phyloP scores from a whole-genome alignment of 2,797 vertebrate species.

The Myripristis jacobus region DNA sequence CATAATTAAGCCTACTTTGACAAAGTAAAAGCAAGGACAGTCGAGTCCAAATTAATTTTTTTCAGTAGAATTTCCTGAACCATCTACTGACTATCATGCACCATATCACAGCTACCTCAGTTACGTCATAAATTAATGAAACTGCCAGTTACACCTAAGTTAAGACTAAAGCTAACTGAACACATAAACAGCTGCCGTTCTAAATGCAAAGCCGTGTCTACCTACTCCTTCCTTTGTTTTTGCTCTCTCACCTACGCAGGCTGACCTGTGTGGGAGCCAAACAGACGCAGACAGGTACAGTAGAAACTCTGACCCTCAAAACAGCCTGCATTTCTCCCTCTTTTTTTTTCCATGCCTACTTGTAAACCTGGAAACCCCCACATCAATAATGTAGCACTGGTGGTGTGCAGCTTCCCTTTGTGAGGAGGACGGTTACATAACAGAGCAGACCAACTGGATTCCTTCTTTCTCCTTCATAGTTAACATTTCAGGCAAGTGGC shows the following conservation, averaged over 20 bases:
- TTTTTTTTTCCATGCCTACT: conserved; percentile 58
- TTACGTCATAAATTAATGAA: conserved; percentile 50
- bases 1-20: conserved; percentile 47
- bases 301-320: conserved; percentile 58
- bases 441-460: conserved; percentile 44
- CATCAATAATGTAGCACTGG: conserved; percentile 81
- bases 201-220: conserved; percentile 13
- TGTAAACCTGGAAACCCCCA: conserved; percentile 80
- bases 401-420: conserved; percentile 56
- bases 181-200: conserved; percentile 26
- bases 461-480: conserved; percentile 44
- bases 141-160: conserved; percentile 35
- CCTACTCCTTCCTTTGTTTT: conserved; percentile 30
- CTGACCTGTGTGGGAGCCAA: conserved; percentile 43
- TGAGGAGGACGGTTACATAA: conserved; percentile 79
- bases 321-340: conserved; percentile 41
- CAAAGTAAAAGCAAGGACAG: conserved; percentile 27
- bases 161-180: conserved; percentile 24
- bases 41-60: conserved; percentile 34
- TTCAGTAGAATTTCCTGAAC: conserved; percentile 36
- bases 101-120: conserved; percentile 35
- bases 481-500: conserved; percentile 50
- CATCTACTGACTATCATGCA: conserved; percentile 33
- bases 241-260: conserved; percentile 34
- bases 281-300: conserved; percentile 58